Percentiles rank a stretch among this genome's conserved stretches.
phyloP scores from a whole-genome alignment of 2,888 invertebrate species.

The Scaptomyza caliginosa region DNA sequence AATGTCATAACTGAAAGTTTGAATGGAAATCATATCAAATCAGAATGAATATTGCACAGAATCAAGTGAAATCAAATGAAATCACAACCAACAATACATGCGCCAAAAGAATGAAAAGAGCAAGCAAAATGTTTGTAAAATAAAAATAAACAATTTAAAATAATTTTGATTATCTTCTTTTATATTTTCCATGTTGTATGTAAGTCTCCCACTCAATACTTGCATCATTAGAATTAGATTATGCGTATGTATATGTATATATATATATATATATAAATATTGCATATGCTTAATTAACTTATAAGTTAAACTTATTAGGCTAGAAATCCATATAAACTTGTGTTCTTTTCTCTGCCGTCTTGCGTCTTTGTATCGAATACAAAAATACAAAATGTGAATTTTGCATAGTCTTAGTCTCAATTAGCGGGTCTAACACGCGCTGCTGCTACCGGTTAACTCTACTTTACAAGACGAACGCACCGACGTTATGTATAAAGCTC shows the following conservation, averaged over 20 bases:
- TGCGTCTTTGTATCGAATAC: conserved; percentile 71
- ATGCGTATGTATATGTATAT: conserved; percentile 34
- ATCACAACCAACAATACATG: conserved; percentile 56
- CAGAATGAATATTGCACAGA: conserved; percentile 26
- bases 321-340: conserved; percentile 33
- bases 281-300: conserved; percentile 70
- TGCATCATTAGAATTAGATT: conserved; percentile 39
- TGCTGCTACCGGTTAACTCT: conserved; percentile 20
- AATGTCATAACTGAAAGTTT: not conserved
- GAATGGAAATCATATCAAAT: conserved; percentile 2
- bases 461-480: conserved; percentile 38
- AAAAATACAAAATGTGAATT: conserved; percentile 72
- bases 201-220: conserved; percentile 56
- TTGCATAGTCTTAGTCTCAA: conserved; percentile 72
- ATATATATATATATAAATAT: conserved; percentile 60
- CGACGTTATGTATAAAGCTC: conserved; percentile 1
- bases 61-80: conserved; percentile 17
- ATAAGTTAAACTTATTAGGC: conserved; percentile 45
- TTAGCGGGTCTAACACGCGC: conserved; percentile 49
- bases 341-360: conserved; percentile 22
- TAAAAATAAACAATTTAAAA: conserved; percentile 66
- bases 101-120: conserved; percentile 3
- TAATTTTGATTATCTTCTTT: conserved; percentile 79
- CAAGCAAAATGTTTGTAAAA: conserved; percentile 33
- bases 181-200: conserved; percentile 79